Percentiles rank a stretch among this genome's conserved stretches.
Conservation (phyloP, 2,113 vertebrate genomes). For the Sprattus sprattus region DNA sequence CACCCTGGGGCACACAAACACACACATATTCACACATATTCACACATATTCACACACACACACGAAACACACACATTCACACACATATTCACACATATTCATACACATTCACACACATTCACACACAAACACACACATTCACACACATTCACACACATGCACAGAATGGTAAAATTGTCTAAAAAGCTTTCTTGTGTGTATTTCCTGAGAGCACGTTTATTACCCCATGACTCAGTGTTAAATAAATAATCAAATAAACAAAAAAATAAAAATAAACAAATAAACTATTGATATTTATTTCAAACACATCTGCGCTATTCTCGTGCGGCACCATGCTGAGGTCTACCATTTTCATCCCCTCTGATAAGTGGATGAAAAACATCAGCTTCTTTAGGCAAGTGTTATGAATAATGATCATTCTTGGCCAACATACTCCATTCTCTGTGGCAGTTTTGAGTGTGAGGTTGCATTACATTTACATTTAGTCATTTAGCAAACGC, state of each 20-base stretch:
- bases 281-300: too few species aligned
- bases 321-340: not conserved
- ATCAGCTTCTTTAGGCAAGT: not conserved
- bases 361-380: not conserved
- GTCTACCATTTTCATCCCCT: not conserved
- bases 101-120: not conserved
- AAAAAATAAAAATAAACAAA: too few species aligned
- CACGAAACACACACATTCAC: not conserved
- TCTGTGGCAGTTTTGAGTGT: not conserved
- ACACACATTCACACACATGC: not conserved
- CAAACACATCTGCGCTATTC: not conserved
- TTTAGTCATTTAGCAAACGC: too few species aligned
- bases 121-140: not conserved
- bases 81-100: too few species aligned
- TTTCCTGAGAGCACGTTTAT: not conserved
- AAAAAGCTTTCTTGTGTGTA: not conserved
- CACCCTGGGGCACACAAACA: slow-evolving; percentile 71
- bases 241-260: too few species aligned
- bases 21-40: slow-evolving; percentile 23
- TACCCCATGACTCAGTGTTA: not conserved
- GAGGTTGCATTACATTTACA: too few species aligned
- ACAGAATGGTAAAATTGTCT: too few species aligned
- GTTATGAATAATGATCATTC: not conserved
- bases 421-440: not conserved
- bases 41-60: slow-evolving; percentile 11